Evolutionary conservation across 64 coral and sea anemone species (phyloP).

Genomic region (Montipora efflorescens): DNA sequence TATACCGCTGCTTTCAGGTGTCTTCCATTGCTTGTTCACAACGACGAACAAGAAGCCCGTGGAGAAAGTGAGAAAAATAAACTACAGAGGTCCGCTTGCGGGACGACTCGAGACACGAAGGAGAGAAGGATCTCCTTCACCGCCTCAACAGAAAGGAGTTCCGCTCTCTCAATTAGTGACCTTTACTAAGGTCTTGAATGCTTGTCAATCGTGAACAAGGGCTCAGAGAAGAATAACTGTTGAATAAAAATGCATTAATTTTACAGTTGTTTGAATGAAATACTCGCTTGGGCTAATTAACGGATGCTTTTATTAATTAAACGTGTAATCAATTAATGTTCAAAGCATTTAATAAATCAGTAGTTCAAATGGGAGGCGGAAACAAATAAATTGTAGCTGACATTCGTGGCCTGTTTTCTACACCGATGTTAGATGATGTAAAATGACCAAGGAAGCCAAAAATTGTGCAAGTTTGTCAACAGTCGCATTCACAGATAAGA

Average conservation of each 20-base stretch:
- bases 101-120: not conserved
- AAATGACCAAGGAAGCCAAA: not conserved
- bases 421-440: not conserved
- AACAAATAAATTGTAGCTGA: not conserved
- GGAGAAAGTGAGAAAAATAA: not conserved
- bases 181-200: not conserved
- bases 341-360: not conserved
- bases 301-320: too few relatives aligned
- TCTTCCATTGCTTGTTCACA: not conserved
- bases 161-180: not conserved
- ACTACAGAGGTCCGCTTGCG: not conserved
- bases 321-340: not conserved
- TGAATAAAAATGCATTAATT: too few relatives aligned
- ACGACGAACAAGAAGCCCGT: not conserved
- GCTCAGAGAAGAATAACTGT: too few relatives aligned
- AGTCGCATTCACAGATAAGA: too few relatives aligned
- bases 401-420: not conserved
- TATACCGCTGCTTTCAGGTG: conserved; percentile 50
- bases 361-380: not conserved
- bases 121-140: not conserved
- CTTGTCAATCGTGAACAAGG: too few relatives aligned
- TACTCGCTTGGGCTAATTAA: too few relatives aligned
- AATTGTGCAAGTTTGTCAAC: not conserved
- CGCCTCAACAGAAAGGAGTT: not conserved
- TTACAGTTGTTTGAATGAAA: too few relatives aligned